Conservation (phyloP, 2,797 vertebrate genomes). For the Arrhamphus sclerolepis region DNA sequence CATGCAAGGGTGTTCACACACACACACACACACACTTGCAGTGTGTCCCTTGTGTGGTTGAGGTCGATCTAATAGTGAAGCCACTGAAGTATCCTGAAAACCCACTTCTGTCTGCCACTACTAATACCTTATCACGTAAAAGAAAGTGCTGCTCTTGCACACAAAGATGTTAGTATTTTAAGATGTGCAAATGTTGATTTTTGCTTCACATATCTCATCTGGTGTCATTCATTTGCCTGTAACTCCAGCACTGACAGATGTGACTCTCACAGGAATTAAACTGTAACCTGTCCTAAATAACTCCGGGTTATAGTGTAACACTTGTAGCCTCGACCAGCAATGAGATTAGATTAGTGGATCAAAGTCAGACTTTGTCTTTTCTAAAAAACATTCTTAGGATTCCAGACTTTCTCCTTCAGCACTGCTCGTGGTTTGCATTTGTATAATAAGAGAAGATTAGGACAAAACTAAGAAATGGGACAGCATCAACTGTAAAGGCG, state of each 20-base stretch:
- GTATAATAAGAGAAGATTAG: slow-evolving; percentile 64
- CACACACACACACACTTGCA: slow-evolving; percentile 18
- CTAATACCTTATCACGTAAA: slow-evolving; percentile 12
- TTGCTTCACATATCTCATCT: neutral
- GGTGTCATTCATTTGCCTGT: neutral
- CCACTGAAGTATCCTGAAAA: neutral
- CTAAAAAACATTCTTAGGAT: slow-evolving; percentile 75
- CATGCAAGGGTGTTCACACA: slow-evolving; percentile 10
- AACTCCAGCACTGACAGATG: slow-evolving; percentile 5
- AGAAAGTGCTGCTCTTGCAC: neutral
- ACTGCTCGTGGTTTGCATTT: slow-evolving; percentile 64
- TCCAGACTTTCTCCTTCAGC: slow-evolving; percentile 66
- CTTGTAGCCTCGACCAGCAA: slow-evolving; percentile 25
- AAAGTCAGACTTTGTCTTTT: slow-evolving; percentile 75
- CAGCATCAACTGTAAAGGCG: slow-evolving; percentile 41
- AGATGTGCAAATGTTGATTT: neutral
- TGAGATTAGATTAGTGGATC: slow-evolving; percentile 64
- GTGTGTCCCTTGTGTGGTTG: slow-evolving; percentile 20
- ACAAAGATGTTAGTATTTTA: slow-evolving; percentile 2
- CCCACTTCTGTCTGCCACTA: neutral
- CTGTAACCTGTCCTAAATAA: slow-evolving; percentile 52
- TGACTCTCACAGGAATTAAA: slow-evolving; percentile 50
- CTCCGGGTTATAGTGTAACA: slow-evolving; percentile 73
- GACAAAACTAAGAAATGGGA: slow-evolving; percentile 51
- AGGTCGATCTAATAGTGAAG: slow-evolving; percentile 22